Base-by-base conservation (phyloP, 2,888 invertebrate genomes). In the Axea sp. region DNA sequence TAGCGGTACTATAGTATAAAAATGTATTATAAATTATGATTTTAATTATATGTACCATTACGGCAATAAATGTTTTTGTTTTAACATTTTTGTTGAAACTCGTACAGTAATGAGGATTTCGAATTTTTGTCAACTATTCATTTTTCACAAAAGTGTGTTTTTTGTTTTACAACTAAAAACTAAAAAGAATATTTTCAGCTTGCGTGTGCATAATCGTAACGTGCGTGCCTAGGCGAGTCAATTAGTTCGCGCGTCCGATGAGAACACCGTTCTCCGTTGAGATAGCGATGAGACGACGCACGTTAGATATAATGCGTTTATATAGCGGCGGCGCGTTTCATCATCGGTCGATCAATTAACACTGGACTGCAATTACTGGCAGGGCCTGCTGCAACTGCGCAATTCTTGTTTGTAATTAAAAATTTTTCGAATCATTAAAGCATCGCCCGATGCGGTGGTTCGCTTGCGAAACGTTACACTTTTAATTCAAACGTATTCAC, bases 291-390 rank as follows among this genome's bases (percentile, higher is more conserved):
- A 71, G 67, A 43, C 62, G 68, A 57, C 68, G 67, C 65, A 62
- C 43, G 59, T 59, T 72, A 62, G 59, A 30, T 64, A 64, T 68
- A 75, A 75, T 69, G 73, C 75, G 65, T 49, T 67, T 55, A 72
- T 75, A 69, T 67, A 49, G 65, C 49, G 62, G 74, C 76, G 77
- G 77, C 68, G 41, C 67, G 72, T 77, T 77, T 78, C 74, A 73
- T 77, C 77, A 55, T 78, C 59, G 73, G 73, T 31, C 76, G 74
- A 77, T 79, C 80, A 79, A 80, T 80, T 80, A 80, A 79, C 78
- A 78, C 73, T 68, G 72, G 76, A 71, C 80, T 73, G 79, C 77
- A 80, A 80, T 80, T 80, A 80, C 77, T 67, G 74, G 75, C 75
- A 69, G 74, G 73, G 68, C 57, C 69, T 64, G 67, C 41, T 69